Percentiles rank a stretch among this genome's conserved stretches.
Conservation (phyloP, 2,888 invertebrate genomes). For the Lasioglossum leucozonium region DNA sequence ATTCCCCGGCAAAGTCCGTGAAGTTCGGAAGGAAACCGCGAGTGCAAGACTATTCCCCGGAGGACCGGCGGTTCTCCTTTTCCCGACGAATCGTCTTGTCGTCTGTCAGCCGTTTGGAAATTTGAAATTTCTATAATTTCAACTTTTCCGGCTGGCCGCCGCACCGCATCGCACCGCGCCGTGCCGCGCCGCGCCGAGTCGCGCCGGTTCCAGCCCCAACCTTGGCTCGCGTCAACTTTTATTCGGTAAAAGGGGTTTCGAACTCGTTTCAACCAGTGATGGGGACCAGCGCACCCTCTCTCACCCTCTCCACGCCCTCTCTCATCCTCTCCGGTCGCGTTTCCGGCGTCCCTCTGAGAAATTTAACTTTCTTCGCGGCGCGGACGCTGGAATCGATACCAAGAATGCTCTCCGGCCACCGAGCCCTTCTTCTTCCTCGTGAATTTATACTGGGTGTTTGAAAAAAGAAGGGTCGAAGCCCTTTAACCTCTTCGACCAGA, state of each 20-base stretch:
- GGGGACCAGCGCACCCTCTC: constrained; percentile 56
- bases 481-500: background rate
- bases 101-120: constrained; percentile 68
- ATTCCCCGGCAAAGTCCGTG: background rate
- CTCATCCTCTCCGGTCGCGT: constrained; percentile 31
- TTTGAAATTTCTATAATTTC: constrained; percentile 79
- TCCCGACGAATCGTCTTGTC: constrained; percentile 46
- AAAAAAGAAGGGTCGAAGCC: background rate
- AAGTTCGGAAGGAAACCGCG: constrained; percentile 7
- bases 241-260: constrained; percentile 73
- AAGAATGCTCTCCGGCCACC: constrained; percentile 62
- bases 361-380: constrained; percentile 77
- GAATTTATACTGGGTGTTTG: constrained; percentile 48
- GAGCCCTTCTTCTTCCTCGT: constrained; percentile 45
- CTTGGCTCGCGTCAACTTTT: constrained; percentile 67
- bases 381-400: constrained; percentile 68
- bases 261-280: constrained; percentile 70
- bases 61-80: constrained; percentile 2
- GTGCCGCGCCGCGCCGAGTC: constrained; percentile 20
- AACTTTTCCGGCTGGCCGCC: constrained; percentile 72
- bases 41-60: background rate
- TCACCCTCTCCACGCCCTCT: constrained; percentile 18
- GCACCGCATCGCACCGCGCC: constrained; percentile 25
- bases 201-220: background rate
- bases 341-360: constrained; percentile 75